Base-by-base conservation (phyloP, 2,797 vertebrate species). In the Crocidura indochinensis region DNA sequence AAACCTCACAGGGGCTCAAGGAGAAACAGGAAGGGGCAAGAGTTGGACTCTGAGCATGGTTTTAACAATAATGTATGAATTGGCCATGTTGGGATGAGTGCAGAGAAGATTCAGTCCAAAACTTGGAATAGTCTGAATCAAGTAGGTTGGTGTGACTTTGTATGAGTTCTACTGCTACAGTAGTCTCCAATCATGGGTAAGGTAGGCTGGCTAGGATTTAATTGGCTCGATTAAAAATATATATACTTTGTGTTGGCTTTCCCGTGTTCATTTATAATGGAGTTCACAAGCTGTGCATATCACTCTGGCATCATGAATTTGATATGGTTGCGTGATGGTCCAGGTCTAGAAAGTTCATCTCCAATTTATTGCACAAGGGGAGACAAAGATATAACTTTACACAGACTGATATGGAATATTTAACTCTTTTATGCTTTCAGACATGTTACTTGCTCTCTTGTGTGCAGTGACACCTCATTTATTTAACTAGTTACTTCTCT, bases 31-130 rank as follows among this genome's bases (percentile, higher is more conserved):
- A 80, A 88, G 73, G 71, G n/a, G 2, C 22, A 60, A 49, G 24
- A 67, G 31, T 90, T 90, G 77, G 22, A 80, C 44, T 84, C 38
- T 87, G 84, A 60, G 17, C 71, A 38, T 78, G 74, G 51, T 29
- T 46, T 60, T 68, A 65, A 8, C n/a, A 92, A 68, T 46, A 93
- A 73, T 62, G 53, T 86, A 47, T 87, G 68, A 17, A 76, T 92
- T 81, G 53, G 24, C n/a, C 69, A 88, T 68, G 46, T 31, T 62
- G 49, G 47, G 20, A 79, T 20, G 71, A 92, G 19, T 10, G 12
- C 79, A 69, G 51, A 51, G 14, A 53, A 12, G 60, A 10, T 47
- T 84, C 22, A 29, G 20, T 80, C 12, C 74, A 64, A 73, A 94
- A 56, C 49, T 86, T 88, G 26, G n/a, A 29, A 2, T 26, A 10